Evolutionary conservation across 1,140 invertebrate genomes (phyloP).

Genomic region (Neocloeon triangulifer): DNA sequence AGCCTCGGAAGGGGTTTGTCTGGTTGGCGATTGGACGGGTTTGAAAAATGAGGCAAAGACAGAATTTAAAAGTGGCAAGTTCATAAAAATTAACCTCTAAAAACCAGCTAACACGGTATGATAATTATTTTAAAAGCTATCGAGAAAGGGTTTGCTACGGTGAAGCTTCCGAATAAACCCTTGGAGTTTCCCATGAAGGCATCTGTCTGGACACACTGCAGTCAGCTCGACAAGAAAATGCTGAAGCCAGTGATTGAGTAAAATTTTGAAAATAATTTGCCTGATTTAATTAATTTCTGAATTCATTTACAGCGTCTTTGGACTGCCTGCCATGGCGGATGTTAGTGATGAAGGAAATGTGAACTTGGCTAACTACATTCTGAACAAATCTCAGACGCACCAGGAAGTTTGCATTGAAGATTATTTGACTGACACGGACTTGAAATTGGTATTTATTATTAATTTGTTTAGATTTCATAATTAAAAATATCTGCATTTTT

Average conservation of each 20-base stretch:
- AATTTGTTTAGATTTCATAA: background rate
- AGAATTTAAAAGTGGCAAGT: background rate
- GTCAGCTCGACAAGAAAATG: background rate
- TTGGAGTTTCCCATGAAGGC: constrained; percentile 7
- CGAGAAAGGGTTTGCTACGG: background rate
- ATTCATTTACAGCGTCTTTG: constrained; percentile 10
- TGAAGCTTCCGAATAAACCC: background rate
- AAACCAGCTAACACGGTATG: background rate
- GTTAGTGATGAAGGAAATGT: background rate
- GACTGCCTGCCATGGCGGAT: constrained; percentile 10
- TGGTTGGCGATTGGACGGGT: constrained; percentile 8
- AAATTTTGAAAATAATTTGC: background rate
- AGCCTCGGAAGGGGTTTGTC: constrained; percentile 8
- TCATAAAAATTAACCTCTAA: background rate
- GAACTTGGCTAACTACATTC: background rate
- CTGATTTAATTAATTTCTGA: constrained; percentile 2
- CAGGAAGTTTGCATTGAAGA: background rate
- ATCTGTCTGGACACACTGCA: constrained; percentile 10
- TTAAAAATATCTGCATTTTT: constrained; percentile 4
- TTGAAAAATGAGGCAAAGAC: background rate
- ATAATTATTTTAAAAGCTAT: background rate
- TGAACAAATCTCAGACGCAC: background rate
- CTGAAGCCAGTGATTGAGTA: background rate
- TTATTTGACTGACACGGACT: background rate
- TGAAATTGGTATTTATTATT: background rate